Evolutionary conservation across 2,888 invertebrate species (phyloP).

Genomic region (Diadegma fenestrale): DNA sequence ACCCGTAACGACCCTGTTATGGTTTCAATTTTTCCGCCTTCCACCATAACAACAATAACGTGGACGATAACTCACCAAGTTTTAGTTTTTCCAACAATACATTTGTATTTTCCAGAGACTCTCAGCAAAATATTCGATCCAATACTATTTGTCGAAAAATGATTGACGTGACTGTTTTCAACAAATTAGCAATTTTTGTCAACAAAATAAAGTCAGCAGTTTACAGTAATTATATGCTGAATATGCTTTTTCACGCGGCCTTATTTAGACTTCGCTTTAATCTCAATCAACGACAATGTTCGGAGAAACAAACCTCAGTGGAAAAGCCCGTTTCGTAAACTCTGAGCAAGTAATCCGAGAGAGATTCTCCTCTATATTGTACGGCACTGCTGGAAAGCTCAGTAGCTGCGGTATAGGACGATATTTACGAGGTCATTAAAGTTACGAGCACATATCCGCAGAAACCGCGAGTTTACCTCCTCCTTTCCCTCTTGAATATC

Average conservation of each 20-base stretch:
- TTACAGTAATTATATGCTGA: not conserved
- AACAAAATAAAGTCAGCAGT: too few relatives aligned
- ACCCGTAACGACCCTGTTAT: not conserved
- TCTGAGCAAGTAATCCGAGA: slow-evolving; percentile 19
- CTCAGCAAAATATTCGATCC: too few relatives aligned
- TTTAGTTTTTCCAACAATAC: too few relatives aligned
- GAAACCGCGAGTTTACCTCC: slow-evolving; percentile 49
- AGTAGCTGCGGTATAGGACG: slow-evolving; percentile 48
- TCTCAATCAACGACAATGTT: not conserved
- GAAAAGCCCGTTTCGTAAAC: not conserved
- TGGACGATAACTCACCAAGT: too few relatives aligned
- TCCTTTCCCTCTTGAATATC: not conserved
- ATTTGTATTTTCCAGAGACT: too few relatives aligned
- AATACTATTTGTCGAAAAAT: too few relatives aligned
- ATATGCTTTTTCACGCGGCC: not conserved
- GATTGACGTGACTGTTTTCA: too few relatives aligned
- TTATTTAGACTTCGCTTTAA: not conserved
- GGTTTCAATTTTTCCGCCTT: slow-evolving; percentile 14
- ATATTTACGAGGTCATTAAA: slow-evolving; percentile 76
- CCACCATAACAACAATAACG: not conserved
- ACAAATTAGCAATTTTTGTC: too few relatives aligned
- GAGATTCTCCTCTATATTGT: slow-evolving; percentile 43
- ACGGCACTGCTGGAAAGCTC: slow-evolving; percentile 42
- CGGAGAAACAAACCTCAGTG: not conserved
- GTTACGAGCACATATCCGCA: slow-evolving; percentile 71